Percentiles rank a stretch among this genome's conserved stretches.
Conservation (phyloP, 1,140 invertebrate genomes). For the Spodoptera litura region DNA sequence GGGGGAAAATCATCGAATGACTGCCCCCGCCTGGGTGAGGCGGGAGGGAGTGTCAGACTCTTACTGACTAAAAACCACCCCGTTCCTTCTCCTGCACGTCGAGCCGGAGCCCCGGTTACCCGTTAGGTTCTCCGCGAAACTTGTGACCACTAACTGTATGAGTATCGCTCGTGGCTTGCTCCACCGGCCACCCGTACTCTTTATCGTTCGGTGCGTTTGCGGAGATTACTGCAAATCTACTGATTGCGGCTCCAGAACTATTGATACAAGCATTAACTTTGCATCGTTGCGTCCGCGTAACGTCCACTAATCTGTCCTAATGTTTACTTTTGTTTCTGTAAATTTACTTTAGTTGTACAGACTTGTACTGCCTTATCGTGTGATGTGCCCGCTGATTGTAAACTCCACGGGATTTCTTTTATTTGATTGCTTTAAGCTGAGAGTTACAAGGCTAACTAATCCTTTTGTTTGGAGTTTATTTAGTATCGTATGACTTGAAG, state of each 20-base stretch:
- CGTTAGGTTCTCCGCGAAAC: no score
- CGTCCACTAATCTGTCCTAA: conserved; percentile 68
- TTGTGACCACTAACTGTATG: no score
- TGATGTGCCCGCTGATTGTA: conserved; percentile 45
- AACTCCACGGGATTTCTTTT: conserved; percentile 39
- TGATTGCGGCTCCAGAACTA: conserved; percentile 64
- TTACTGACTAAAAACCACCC: no score
- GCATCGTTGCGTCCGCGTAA: conserved; percentile 50
- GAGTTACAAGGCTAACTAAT: conserved; percentile 24
- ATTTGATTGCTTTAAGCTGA: conserved; percentile 43
- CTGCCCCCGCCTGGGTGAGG: no score
- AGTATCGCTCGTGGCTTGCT: conserved; percentile 30
- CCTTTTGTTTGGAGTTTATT: conserved; percentile 18
- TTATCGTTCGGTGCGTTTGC: conserved; percentile 68
- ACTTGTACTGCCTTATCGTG: conserved; percentile 40
- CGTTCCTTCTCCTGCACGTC: no score
- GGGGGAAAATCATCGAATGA: no score
- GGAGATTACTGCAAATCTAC: conserved; percentile 75
- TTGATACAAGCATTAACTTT: conserved; percentile 69
- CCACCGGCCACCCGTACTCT: conserved; percentile 45
- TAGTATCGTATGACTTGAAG: conserved; percentile 20
- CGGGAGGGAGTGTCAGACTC: no score
- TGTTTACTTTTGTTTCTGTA: conserved; percentile 71
- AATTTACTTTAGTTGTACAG: conserved; percentile 55
- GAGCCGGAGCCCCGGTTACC: no score